Percentiles rank a stretch among this genome's conserved stretches.
Conservation (phyloP, 2,113 vertebrate species). For the Neofelis nebulosa region DNA sequence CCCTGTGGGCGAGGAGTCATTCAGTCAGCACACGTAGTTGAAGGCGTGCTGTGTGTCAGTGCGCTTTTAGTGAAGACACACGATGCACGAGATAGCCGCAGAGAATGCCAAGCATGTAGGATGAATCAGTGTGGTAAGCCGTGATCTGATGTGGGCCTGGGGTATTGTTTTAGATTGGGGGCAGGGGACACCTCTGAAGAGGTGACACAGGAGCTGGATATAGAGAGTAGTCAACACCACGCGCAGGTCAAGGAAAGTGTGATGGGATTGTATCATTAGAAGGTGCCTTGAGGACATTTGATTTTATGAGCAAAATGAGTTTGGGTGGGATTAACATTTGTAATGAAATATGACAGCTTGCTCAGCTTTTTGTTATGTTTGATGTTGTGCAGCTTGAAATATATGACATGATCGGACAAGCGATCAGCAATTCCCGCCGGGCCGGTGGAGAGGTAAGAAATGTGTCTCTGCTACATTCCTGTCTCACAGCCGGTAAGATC, state of each 20-base stretch:
- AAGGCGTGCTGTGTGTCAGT: background rate
- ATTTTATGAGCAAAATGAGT: background rate
- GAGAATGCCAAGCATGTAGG: background rate
- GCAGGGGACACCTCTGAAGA: background rate
- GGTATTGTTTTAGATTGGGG: background rate
- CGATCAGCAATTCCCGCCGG: slow-evolving; percentile 95
- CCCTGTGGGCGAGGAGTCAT: background rate
- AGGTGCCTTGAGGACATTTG: background rate
- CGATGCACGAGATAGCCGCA: background rate
- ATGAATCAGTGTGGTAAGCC: background rate
- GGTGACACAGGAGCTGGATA: background rate
- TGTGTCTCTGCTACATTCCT: background rate
- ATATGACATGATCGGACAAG: slow-evolving; percentile 99
- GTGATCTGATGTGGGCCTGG: background rate
- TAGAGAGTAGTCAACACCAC: background rate
- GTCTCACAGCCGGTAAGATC: background rate
- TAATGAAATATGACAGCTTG: background rate
- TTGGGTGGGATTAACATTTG: background rate
- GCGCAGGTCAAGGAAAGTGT: background rate
- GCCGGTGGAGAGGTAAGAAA: slow-evolving; percentile 96
- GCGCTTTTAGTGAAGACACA: background rate
- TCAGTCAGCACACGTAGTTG: background rate
- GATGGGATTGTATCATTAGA: background rate
- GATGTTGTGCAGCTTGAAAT: slow-evolving; percentile 93
- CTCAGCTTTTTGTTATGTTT: slow-evolving; percentile 66